A percentile compares a stretch with the other conserved stretches of the same genome.
Conservation (phyloP, 2,797 vertebrate genomes). For the Eulemur mongoz region DNA sequence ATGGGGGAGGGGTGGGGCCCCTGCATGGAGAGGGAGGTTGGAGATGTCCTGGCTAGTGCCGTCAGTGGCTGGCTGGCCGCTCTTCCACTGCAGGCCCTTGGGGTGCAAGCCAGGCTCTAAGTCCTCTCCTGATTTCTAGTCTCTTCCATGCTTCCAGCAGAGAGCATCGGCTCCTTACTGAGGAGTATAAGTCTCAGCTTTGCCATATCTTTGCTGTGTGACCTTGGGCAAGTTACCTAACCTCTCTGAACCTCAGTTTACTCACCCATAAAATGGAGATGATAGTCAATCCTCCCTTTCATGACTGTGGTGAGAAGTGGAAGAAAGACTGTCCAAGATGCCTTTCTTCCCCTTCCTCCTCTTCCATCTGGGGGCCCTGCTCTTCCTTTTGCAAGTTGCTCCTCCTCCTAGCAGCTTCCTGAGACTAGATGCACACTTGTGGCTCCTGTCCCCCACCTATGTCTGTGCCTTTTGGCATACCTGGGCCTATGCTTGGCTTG, state of each 20-base stretch:
- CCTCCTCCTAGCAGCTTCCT: neutral
- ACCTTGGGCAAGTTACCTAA: neutral
- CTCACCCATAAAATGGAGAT: neutral
- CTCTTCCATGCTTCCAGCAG: neutral
- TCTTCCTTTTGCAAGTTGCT: neutral
- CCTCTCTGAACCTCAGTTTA: neutral
- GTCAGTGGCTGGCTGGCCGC: neutral
- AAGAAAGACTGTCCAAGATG: neutral
- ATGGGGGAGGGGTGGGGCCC: too few relatives aligned
- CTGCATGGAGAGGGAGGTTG: neutral
- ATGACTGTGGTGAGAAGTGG: neutral
- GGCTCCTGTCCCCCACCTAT: neutral
- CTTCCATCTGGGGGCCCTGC: neutral
- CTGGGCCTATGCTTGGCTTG: neutral
- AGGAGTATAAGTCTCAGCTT: neutral
- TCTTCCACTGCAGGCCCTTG: neutral
- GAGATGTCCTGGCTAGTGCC: accelerated
- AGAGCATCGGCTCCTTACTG: neutral
- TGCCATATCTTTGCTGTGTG: neutral
- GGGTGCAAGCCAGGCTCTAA: neutral
- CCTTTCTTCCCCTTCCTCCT: neutral
- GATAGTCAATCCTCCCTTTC: neutral
- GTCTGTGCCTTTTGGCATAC: accelerated
- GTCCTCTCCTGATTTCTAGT: neutral
- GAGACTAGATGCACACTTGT: neutral